Evolutionary conservation across 2,888 invertebrate species (phyloP).

Genomic region (Sesia apiformis): DNA sequence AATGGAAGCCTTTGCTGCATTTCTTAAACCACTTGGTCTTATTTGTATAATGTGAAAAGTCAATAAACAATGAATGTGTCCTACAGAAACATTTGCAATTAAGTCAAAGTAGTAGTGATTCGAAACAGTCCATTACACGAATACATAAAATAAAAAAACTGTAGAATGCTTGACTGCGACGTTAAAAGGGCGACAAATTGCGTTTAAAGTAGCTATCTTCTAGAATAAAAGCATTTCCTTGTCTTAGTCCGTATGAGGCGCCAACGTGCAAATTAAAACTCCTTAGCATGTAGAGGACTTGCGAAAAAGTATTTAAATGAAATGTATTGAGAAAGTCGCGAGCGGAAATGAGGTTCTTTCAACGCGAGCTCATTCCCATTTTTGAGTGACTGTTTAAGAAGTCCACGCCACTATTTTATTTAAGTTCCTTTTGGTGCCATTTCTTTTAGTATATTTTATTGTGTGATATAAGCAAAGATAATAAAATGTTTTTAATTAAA

Average conservation of each 20-base stretch:
- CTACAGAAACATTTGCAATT: too few species aligned
- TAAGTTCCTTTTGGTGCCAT: slow-evolving; percentile 23
- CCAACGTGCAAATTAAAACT: slow-evolving; percentile 59
- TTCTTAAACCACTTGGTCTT: too few species aligned
- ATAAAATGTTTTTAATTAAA: too few species aligned
- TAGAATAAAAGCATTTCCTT: slow-evolving; percentile 43
- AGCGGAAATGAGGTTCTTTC: slow-evolving; percentile 70
- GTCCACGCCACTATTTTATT: slow-evolving; percentile 31
- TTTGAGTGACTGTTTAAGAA: slow-evolving; percentile 56
- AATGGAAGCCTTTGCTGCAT: too few species aligned
- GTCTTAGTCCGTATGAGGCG: slow-evolving; percentile 46
- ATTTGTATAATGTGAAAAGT: too few species aligned
- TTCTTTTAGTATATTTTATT: slow-evolving; percentile 6
- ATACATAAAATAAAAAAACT: too few species aligned
- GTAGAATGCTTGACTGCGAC: background rate
- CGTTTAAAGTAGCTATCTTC: background rate
- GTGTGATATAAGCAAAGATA: too few species aligned
- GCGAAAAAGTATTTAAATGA: slow-evolving; percentile 65
- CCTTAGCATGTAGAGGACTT: slow-evolving; percentile 44
- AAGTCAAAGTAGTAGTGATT: too few species aligned
- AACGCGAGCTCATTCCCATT: slow-evolving; percentile 44
- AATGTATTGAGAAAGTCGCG: slow-evolving; percentile 67
- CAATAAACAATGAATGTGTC: too few species aligned
- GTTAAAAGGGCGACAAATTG: background rate
- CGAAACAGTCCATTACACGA: too few species aligned